Percentiles rank a stretch among this genome's conserved stretches.
Evolutionary conservation across 2,113 vertebrate genomes (phyloP).

Genomic region (Spheniscus mendiculus): DNA sequence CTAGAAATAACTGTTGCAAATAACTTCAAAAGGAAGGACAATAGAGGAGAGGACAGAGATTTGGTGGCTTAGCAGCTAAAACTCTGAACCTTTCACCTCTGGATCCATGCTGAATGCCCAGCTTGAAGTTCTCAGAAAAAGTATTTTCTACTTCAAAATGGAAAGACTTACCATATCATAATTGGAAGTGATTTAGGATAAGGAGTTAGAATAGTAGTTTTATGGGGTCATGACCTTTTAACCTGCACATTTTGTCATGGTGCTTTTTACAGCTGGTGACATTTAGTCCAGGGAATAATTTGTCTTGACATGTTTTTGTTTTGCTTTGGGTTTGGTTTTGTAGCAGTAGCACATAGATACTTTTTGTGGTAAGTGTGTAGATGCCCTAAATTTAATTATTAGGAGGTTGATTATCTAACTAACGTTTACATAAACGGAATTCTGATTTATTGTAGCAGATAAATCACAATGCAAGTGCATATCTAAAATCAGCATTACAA

Average conservation of each 20-base stretch:
- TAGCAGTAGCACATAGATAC: neutral
- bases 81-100: neutral
- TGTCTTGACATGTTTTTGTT: constrained; percentile 64
- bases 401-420: neutral
- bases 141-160: constrained; percentile 37
- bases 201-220: constrained; percentile 65
- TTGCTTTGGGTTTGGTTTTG: constrained; percentile 52
- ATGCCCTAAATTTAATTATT: constrained; percentile 8
- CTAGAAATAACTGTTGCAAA: neutral
- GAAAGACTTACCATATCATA: constrained; percentile 39
- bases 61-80: neutral
- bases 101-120: neutral
- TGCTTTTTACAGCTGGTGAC: constrained; percentile 69
- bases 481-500: neutral
- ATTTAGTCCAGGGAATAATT: constrained; percentile 70
- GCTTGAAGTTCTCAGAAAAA: constrained; percentile 25
- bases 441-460: neutral
- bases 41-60: neutral
- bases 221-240: constrained; percentile 70
- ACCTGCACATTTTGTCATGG: constrained; percentile 69
- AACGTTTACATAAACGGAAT: neutral
- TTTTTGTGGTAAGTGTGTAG: neutral
- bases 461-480: neutral
- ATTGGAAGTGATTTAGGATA: constrained; percentile 70
- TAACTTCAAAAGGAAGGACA: constrained; percentile 26